A percentile compares a stretch with the other conserved stretches of the same genome.
phyloP scores from a whole-genome alignment of 1,140 invertebrate genomes.

The Propsilocerus akamusi region DNA sequence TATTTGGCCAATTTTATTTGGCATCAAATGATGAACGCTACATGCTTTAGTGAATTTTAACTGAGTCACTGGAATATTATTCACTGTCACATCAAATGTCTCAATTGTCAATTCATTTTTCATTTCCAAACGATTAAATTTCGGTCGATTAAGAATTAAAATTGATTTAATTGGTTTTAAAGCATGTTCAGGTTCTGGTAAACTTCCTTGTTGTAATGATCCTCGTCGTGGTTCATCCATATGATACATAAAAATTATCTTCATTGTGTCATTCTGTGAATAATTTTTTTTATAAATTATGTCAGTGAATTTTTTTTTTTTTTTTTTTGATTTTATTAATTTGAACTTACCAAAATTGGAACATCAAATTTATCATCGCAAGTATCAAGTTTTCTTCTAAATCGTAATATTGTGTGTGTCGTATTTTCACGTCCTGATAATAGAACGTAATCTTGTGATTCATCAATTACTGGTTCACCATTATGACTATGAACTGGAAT shows the following conservation, averaged over 20 bases:
- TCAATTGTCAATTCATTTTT: no score
- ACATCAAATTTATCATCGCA: constrained; percentile 48
- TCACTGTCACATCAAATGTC: no score
- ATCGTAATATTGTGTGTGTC: constrained; percentile 50
- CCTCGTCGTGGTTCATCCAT: constrained; percentile 37
- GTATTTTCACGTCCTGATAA: constrained; percentile 50
- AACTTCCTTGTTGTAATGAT: constrained; percentile 29
- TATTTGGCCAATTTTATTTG: no score
- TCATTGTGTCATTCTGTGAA: constrained; percentile 46
- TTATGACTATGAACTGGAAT: constrained; percentile 38
- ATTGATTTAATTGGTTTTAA: no score
- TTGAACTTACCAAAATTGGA: constrained; percentile 42
- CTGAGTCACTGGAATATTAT: no score
- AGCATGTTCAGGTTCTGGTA: constrained; percentile 25
- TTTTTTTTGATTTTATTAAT: no score
- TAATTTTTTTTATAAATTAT: no score
- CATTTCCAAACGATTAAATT: no score
- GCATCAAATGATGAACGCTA: no score
- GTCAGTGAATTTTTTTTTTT: no score
- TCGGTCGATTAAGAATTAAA: no score
- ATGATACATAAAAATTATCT: constrained; percentile 46
- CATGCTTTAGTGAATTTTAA: no score
- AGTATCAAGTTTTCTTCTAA: constrained; percentile 48
- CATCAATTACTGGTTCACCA: constrained; percentile 39
- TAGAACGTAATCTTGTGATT: constrained; percentile 47